phyloP scores from a whole-genome alignment of 1,140 invertebrate species.

The Sitobion miscanthi region DNA sequence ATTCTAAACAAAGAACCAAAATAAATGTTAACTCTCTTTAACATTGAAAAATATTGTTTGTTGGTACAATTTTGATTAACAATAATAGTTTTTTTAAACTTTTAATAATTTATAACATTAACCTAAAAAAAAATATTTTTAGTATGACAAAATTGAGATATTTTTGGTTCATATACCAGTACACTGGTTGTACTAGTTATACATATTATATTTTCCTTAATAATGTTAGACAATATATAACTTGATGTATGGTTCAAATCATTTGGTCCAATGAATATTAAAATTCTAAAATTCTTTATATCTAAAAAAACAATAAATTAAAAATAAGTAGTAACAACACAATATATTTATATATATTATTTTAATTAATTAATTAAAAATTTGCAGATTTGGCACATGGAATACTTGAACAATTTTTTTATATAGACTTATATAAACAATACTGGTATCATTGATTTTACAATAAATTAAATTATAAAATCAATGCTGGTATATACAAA shows the following conservation, averaged over 20 bases:
- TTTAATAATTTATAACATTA: neutral
- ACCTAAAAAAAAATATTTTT: neutral
- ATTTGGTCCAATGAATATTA: constrained; percentile 10
- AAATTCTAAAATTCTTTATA: constrained; percentile 39
- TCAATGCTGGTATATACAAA: neutral
- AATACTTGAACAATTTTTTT: neutral
- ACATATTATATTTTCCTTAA: neutral
- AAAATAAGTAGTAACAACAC: neutral
- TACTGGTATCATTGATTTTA: neutral
- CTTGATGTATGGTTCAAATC: neutral
- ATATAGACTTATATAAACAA: neutral
- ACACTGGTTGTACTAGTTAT: neutral
- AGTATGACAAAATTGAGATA: neutral
- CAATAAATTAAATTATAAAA: neutral
- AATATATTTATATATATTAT: neutral
- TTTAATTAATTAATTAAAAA: constrained; percentile 6
- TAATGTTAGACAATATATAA: neutral
- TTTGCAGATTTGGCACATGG: neutral
- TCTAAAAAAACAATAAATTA: constrained; percentile 35
- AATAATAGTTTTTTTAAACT: neutral
- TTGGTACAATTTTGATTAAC: neutral
- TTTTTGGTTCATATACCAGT: neutral
- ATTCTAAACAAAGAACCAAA: neutral
- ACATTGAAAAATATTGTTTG: neutral
- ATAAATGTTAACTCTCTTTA: neutral